A percentile compares a stretch with the other conserved stretches of the same genome.
Conservation (phyloP, 2,888 invertebrate species). For the Arenicola marina region DNA sequence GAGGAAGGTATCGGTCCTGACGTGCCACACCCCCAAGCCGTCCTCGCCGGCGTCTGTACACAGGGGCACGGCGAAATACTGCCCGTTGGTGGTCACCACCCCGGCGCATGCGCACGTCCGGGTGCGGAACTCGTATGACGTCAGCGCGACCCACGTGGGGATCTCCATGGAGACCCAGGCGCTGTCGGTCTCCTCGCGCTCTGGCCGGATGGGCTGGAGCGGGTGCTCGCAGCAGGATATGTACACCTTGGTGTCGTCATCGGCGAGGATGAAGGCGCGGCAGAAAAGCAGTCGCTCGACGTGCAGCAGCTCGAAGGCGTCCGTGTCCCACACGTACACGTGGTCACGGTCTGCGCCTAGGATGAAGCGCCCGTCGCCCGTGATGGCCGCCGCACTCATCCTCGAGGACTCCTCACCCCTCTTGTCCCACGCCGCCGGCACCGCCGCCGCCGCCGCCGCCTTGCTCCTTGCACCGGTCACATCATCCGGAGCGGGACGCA, state of each 20-base stretch:
- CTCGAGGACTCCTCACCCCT: too few species aligned
- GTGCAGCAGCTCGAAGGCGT: too few species aligned
- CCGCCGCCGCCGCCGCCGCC: too few species aligned
- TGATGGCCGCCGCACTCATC: background rate
- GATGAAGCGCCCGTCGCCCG: background rate
- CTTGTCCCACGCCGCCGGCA: too few species aligned
- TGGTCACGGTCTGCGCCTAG: background rate
- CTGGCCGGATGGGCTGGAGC: background rate
- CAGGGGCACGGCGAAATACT: background rate
- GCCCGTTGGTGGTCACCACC: background rate
- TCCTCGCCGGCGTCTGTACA: background rate
- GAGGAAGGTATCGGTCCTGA: background rate
- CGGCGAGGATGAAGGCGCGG: background rate
- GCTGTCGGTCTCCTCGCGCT: background rate
- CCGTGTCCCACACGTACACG: background rate
- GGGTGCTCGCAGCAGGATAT: background rate
- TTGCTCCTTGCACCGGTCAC: background rate
- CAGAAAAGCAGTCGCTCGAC: background rate
- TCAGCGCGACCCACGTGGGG: background rate
- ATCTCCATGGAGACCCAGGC: background rate
- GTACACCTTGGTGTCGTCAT: background rate
- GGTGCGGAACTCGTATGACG: background rate
- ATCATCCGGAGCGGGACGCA: background rate
- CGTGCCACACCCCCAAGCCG: background rate
- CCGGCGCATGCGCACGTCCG: background rate